These are phyloP conservation scores for Heliconius nattereri DNA, from an alignment of 1,140 invertebrate genomes.

Conservation along the genomic window DNA sequence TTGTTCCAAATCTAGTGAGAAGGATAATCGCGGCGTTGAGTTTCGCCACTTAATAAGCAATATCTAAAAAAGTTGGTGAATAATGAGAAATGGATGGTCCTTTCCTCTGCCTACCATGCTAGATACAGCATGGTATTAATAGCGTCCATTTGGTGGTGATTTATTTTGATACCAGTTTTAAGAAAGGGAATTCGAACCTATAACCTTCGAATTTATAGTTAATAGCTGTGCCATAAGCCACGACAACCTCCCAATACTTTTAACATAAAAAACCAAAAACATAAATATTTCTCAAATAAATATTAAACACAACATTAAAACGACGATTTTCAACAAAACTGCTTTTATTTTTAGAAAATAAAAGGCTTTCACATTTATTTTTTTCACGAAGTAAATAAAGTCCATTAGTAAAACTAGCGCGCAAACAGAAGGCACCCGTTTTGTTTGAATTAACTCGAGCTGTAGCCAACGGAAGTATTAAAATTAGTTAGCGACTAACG, in stretches of 20 bases:
- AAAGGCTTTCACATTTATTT: not conserved
- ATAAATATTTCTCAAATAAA: not conserved
- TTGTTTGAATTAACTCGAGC: slow-evolving; percentile 10
- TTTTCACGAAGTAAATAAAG: slow-evolving; percentile 19
- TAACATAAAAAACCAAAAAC: not conserved
- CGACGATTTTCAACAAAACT: not conserved
- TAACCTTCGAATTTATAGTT: too few species aligned
- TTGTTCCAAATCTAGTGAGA: too few species aligned
- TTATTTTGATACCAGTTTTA: too few species aligned
- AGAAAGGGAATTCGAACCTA: too few species aligned
- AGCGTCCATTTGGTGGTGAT: too few species aligned
- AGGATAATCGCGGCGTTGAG: too few species aligned
- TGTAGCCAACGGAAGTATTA: slow-evolving; percentile 4
- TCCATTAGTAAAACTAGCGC: slow-evolving; percentile 15
- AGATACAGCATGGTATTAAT: too few species aligned
- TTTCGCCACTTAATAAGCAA: too few species aligned
- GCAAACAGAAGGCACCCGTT: not conserved
- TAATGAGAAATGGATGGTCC: too few species aligned
- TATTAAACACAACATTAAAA: not conserved
- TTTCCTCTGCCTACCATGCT: too few species aligned
- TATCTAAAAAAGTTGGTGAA: too few species aligned
- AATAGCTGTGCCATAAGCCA: too few species aligned
- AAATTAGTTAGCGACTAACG: slow-evolving; percentile 14
- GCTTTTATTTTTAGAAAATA: not conserved
- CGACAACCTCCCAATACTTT: not conserved